A percentile compares a stretch with the other conserved stretches of the same genome.
Conservation (phyloP, 2,113 vertebrate species). For the Grus americana region DNA sequence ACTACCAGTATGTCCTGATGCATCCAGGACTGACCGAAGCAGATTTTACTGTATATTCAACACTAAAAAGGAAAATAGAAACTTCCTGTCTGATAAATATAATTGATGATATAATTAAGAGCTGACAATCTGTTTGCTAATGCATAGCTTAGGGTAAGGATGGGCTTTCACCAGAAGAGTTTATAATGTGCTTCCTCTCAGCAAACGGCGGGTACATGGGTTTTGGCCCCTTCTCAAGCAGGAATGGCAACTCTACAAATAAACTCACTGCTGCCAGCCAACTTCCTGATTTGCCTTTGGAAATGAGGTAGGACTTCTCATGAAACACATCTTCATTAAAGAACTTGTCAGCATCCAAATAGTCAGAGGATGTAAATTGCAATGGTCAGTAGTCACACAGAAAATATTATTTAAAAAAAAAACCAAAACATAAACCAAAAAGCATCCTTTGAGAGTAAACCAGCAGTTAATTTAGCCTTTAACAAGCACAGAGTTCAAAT, state of each 20-base stretch:
- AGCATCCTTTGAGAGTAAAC: background rate
- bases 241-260: background rate
- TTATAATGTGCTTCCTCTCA: background rate
- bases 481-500: background rate
- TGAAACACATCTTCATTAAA: fast-evolving
- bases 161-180: background rate
- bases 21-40: background rate
- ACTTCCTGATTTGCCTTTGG: background rate
- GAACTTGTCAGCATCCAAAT: background rate
- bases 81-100: background rate
- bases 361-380: background rate
- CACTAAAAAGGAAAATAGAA: background rate
- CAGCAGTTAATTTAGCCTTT: background rate
- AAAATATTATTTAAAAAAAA: background rate
- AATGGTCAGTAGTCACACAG: background rate
- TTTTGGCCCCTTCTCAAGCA: background rate
- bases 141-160: background rate
- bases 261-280: background rate
- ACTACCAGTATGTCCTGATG: background rate
- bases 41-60: background rate
- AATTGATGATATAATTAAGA: background rate
- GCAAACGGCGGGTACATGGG: background rate
- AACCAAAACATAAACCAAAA: too few species aligned
- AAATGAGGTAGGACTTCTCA: background rate
- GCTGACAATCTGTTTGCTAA: background rate